Evolutionary conservation across 2,113 vertebrate genomes (phyloP), one percentile per base, ranked within the genome.

Genomic region (Calonectris borealis): DNA sequence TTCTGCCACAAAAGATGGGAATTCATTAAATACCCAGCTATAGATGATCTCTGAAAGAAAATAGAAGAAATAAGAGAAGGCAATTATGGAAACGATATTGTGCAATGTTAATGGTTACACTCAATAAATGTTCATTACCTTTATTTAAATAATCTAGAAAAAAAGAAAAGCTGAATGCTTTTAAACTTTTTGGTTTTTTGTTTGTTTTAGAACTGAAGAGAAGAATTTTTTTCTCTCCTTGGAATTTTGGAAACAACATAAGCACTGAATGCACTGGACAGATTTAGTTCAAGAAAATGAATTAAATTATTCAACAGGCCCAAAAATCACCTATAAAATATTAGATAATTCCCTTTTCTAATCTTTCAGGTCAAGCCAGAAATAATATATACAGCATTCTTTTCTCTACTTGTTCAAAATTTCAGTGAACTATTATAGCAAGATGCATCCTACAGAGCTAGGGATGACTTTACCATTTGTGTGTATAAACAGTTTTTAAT

Each of bases 1-100:
- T 98, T 99, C 99, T 25, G 98, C 99, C 97, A 99, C 99, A 88
- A 99, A 99, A 29, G 99, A 99, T 42, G 99, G 99, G 97, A 99
- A 99, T 96, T 99, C 99, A 66, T 99, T 99, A 96, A 99, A 99
- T 38, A 99, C 99, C 99, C 99, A 99, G 88, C 99, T 99, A 96
- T 99, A 99, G 98, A 99, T 98, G 94, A 99, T 99, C 96, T 99
- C 99, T 99, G 97, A 44, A 96, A 98, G 92, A 57, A 90, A 16
- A 93, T 38, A 95, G 42, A 68, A 86, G 64, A 69, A 90, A 70
- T 60, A 82, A 92, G 38, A 48, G 6, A 60, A 83, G 92, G 29
- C 14, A 80, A 78, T 90, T 97, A 85, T 12, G 25, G 54, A 96
- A 95, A 90, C 6, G 91, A 73, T 32, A 65, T 1, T 66, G 26